Conservation (phyloP, 2,797 vertebrate genomes). For the Euphonia xanthogaster region DNA sequence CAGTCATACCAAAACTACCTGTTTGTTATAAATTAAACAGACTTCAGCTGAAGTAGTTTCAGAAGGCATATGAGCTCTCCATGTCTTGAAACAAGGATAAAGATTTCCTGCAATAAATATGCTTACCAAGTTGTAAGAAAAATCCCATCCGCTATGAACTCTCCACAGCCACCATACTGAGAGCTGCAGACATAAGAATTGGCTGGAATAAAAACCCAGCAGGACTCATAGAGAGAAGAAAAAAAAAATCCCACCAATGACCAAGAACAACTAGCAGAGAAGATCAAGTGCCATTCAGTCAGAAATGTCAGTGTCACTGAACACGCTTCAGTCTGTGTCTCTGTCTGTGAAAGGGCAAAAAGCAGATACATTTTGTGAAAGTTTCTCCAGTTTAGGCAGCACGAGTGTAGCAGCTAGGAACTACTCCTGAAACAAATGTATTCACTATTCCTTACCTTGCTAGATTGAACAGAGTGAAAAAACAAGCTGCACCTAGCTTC, state of each 20-base stretch:
- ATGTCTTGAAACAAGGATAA: background rate
- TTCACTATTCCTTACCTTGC: background rate
- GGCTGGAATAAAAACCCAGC: background rate
- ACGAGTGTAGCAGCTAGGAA: background rate
- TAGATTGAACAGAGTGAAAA: background rate
- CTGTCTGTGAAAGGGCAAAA: background rate
- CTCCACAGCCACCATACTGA: background rate
- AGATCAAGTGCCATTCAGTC: background rate
- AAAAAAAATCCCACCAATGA: rapidly evolving
- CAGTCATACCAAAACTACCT: background rate
- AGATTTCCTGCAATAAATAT: background rate
- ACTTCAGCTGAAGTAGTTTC: background rate
- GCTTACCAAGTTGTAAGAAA: background rate
- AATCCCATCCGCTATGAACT: background rate
- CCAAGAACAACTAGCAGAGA: background rate
- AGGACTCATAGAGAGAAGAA: background rate
- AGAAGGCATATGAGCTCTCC: background rate
- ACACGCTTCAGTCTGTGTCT: background rate
- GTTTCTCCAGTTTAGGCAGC: background rate
- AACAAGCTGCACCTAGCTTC: background rate
- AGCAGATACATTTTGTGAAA: background rate
- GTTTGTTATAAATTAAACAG: background rate
- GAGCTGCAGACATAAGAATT: background rate
- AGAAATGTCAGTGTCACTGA: background rate
- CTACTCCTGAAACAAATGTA: background rate